Conservation (phyloP, 2,113 vertebrate genomes). For the Hydrochoerus hydrochaeris region DNA sequence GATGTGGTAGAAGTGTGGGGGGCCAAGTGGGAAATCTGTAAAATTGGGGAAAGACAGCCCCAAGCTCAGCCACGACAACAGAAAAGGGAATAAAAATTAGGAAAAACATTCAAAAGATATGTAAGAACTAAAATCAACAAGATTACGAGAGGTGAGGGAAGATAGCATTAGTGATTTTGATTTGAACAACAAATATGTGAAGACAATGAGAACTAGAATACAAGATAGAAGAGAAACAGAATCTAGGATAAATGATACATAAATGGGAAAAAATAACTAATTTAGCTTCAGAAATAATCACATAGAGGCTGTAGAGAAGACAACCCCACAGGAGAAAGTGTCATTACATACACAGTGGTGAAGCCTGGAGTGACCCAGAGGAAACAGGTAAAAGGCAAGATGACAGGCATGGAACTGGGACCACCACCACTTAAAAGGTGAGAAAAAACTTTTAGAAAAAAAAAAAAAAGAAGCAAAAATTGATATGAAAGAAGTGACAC, state of each 20-base stretch:
- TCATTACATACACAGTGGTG: neutral
- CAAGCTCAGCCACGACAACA: neutral
- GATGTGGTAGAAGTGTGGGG: neutral
- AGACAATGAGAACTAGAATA: neutral
- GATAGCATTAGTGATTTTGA: neutral
- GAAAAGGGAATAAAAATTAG: neutral
- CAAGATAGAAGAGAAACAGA: neutral
- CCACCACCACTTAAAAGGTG: neutral
- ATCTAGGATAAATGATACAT: neutral
- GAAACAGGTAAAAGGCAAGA: neutral
- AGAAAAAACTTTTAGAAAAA: neutral
- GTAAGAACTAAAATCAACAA: neutral
- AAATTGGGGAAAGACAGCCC: neutral
- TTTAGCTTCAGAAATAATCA: neutral
- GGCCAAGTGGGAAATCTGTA: neutral
- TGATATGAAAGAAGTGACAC: neutral
- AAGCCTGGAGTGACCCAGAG: neutral
- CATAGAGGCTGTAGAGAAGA: neutral
- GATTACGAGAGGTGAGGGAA: neutral
- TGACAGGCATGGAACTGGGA: neutral
- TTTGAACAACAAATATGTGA: neutral
- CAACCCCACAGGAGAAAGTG: neutral
- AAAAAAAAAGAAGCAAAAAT: neutral
- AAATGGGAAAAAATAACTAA: constrained; percentile 14
- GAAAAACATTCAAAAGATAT: neutral